A percentile compares a stretch with the other conserved stretches of the same genome.
These are phyloP conservation scores for Eilema depressum DNA, from an alignment of 2,888 invertebrate species.

Conservation along the genomic window DNA sequence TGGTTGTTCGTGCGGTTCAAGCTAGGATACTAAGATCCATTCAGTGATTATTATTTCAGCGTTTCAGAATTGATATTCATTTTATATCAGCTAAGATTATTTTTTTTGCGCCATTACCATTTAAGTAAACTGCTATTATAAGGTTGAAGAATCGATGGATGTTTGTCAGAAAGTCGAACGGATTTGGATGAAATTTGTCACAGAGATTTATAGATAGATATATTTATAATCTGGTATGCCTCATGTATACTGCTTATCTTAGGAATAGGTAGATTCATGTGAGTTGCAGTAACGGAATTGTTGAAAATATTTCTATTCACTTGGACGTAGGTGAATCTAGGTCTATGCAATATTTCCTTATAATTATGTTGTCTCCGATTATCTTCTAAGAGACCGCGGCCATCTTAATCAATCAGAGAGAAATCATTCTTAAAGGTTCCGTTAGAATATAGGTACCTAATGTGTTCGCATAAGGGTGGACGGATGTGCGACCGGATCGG, in stretches of 20 bases:
- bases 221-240: not conserved
- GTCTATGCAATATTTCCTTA: slow-evolving; percentile 9
- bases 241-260: not conserved
- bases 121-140: no score
- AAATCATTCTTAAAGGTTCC: slow-evolving; percentile 66
- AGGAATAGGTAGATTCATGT: not conserved
- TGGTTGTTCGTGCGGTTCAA: slow-evolving; percentile 22
- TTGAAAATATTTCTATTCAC: not conserved
- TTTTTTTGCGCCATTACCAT: no score
- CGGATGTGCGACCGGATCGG: slow-evolving; percentile 60
- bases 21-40: not conserved
- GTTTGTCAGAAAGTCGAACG: not conserved
- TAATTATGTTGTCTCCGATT: slow-evolving; percentile 44
- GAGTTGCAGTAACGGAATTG: not conserved
- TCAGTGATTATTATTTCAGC: not conserved
- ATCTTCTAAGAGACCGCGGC: slow-evolving; percentile 39
- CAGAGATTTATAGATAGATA: not conserved
- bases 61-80: not conserved
- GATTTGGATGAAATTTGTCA: not conserved
- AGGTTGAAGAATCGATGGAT: not conserved
- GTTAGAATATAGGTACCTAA: slow-evolving; percentile 78
- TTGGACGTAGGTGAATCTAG: not conserved
- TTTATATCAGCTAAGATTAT: not conserved
- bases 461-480: slow-evolving; percentile 74
- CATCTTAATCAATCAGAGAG: slow-evolving; percentile 57